Conservation (phyloP, 2,888 invertebrate genomes). For the Drosophila sordidapex region DNA sequence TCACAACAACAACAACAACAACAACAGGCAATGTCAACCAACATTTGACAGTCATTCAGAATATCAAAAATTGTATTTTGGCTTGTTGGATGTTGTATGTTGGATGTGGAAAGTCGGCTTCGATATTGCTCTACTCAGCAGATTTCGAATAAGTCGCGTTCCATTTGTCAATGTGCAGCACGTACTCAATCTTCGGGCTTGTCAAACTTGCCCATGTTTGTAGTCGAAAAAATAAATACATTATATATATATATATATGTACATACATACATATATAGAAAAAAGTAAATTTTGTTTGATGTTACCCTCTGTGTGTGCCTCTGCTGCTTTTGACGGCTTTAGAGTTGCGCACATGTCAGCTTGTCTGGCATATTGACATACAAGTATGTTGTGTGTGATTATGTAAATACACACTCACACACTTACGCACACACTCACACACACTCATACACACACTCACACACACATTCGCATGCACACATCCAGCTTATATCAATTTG, state of each 20-base stretch:
- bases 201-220: slow-evolving; percentile 78
- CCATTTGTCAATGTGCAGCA: slow-evolving; percentile 78
- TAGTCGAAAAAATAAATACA: slow-evolving; percentile 36
- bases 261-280: neutral
- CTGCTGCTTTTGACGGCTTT: slow-evolving; percentile 23
- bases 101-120: slow-evolving; percentile 5
- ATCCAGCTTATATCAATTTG: neutral
- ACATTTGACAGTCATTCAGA: slow-evolving; percentile 24
- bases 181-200: slow-evolving; percentile 79
- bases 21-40: neutral
- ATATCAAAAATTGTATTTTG: neutral
- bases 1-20: too few relatives aligned
- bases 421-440: slow-evolving; percentile 1
- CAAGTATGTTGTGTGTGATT: slow-evolving; percentile 19
- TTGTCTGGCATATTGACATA: slow-evolving; percentile 25
- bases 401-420: slow-evolving; percentile 9
- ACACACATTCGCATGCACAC: neutral
- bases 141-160: slow-evolving; percentile 43
- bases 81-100: slow-evolving; percentile 17
- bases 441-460: neutral
- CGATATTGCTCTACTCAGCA: neutral
- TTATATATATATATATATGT: neutral
- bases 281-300: slow-evolving; percentile 43
- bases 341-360: slow-evolving; percentile 40
- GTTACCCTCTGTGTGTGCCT: slow-evolving; percentile 19